Base-by-base conservation (phyloP, 2,797 vertebrate species). In the Novumbra hubbsi region DNA sequence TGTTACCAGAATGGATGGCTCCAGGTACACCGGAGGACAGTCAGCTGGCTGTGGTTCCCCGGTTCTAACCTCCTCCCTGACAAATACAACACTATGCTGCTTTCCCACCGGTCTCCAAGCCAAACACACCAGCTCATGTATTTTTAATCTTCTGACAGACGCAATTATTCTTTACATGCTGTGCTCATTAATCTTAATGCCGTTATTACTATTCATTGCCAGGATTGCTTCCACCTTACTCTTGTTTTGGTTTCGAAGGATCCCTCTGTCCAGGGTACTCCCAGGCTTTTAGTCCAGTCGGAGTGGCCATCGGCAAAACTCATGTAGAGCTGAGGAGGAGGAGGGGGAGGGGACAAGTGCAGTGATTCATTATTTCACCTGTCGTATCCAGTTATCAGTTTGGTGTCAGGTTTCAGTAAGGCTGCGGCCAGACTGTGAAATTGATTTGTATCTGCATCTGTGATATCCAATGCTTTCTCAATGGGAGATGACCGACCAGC, bases 101-200 rank as follows among this genome's bases (percentile, higher is more conserved):
- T 49, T 79, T 80, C 80, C 81, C 78, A 49, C 73, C 80, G 24
- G 55, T 75, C 74, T 81, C 78, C 83, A 83, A 90, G 88, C 86
- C 88, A 89, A 45, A 88, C n/a, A 84, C 87, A 77, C 84, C 83
- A 90, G 84, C 86, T 91, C 90, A 91, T 93, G 91, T 91, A 90
- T 91, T 93, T 92, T 91, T 91, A 91, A 93, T 93, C 87, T 85
- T 85, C 90, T 90, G 91, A 91, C 90, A 92, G 89, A 90, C 85
- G 80, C 89, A 92, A 92, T 94, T 91, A 92, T 92, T 92, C 91
- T 92, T 92, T 88, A 92, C 91, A 89, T 75, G 77, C 90, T 73
- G 64, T 79, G 88, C 91, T 93, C 88, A 85, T 93, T 94, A 92
- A 93, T 93, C 91, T 92, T 92, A 93, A 92, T 92, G 89, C 89